Evolutionary conservation across 1,140 invertebrate species (phyloP).

Genomic region (Tetramorium simillimum): DNA sequence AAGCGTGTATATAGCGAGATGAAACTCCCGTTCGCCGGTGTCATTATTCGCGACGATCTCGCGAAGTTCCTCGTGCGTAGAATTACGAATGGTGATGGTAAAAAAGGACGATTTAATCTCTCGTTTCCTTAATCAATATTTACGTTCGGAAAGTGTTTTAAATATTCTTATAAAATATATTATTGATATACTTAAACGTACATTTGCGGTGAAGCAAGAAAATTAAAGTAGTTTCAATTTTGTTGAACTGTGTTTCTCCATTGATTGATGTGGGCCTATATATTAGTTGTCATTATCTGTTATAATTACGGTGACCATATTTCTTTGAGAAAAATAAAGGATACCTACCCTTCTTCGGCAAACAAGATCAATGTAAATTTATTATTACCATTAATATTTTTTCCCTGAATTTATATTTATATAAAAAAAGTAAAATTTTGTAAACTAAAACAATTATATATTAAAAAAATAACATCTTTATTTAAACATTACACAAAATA

Average conservation of each 20-base stretch:
- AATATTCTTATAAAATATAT: background rate
- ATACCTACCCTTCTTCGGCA: background rate
- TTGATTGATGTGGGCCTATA: background rate
- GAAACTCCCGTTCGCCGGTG: background rate
- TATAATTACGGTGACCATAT: background rate
- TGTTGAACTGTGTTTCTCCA: background rate
- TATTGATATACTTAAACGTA: background rate
- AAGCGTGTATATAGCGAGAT: conserved; percentile 21
- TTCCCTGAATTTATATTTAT: too few relatives aligned
- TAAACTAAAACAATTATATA: too few relatives aligned
- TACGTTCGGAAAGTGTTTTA: background rate
- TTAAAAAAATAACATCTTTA: too few relatives aligned
- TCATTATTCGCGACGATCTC: conserved; percentile 20
- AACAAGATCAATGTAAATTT: too few relatives aligned
- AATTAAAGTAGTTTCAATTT: background rate
- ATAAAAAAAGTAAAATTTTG: too few relatives aligned
- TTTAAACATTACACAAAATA: too few relatives aligned
- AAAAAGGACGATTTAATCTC: background rate
- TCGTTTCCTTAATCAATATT: background rate
- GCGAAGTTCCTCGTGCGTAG: background rate
- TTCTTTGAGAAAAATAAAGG: too few relatives aligned
- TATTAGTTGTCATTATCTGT: background rate
- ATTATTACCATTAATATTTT: too few relatives aligned
- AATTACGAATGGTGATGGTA: background rate
- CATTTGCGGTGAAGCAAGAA: background rate